Percentiles rank a stretch among this genome's conserved stretches.
These are phyloP conservation scores for Prochilodus magdalenae DNA, from an alignment of 2,113 vertebrate species.

Conservation along the genomic window DNA sequence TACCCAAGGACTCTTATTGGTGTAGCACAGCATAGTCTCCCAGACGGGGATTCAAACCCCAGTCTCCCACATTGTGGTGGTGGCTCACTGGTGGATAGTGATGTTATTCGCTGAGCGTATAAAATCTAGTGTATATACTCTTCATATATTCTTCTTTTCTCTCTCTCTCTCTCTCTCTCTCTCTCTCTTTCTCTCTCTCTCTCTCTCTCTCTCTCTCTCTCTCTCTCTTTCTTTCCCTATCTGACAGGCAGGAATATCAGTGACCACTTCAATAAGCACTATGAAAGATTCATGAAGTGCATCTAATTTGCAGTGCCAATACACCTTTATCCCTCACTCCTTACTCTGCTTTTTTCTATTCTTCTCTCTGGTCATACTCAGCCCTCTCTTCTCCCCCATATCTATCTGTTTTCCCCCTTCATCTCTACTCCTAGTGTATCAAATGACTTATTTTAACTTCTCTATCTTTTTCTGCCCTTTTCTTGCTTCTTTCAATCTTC, in stretches of 20 bases:
- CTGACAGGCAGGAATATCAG: constrained; percentile 32
- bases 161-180: neutral
- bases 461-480: neutral
- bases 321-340: constrained; percentile 38
- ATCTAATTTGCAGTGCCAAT: constrained; percentile 40
- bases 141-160: no score
- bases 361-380: neutral
- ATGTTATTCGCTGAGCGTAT: no score
- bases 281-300: constrained; percentile 67
- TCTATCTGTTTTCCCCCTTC: neutral
- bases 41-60: no score
- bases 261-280: constrained; percentile 50
- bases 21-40: no score
- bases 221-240: neutral
- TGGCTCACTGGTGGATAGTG: no score
- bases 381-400: constrained; percentile 16
- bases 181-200: neutral
- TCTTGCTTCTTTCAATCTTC: neutral
- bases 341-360: neutral
- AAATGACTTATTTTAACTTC: neutral
- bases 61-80: no score
- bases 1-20: no score
- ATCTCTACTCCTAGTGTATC: neutral
- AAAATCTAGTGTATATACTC: no score
- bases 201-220: neutral